Percentiles rank a stretch among this genome's conserved stretches.
Conservation (phyloP, 2,113 vertebrate genomes). For the Aix galericulata region DNA sequence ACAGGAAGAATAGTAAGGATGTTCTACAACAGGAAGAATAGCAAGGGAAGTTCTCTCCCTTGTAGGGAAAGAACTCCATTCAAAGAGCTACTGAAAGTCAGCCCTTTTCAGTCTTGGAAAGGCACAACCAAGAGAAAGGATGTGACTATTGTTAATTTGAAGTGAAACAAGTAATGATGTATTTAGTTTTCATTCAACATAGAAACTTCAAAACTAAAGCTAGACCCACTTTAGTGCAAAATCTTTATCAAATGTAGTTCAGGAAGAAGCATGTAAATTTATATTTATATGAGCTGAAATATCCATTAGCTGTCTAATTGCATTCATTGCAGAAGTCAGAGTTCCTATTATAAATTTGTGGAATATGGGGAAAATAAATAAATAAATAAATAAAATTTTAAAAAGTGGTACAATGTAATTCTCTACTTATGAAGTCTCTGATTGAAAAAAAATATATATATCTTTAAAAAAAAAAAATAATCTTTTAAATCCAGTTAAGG, state of each 20-base stretch:
- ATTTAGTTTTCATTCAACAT: not conserved
- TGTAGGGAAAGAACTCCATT: not conserved
- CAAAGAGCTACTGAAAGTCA: not conserved
- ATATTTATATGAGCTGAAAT: not conserved
- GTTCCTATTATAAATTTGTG: not conserved
- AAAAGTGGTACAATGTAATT: not conserved
- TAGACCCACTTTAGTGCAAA: not conserved
- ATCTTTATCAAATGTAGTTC: not conserved
- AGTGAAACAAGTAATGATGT: not conserved
- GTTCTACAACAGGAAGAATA: not conserved
- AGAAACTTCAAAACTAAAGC: not conserved
- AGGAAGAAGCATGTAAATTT: not conserved
- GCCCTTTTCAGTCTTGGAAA: not conserved
- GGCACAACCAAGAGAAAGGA: accelerated
- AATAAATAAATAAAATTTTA: not conserved
- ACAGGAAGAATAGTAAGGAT: not conserved
- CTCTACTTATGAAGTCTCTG: not conserved
- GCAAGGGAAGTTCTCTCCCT: not conserved
- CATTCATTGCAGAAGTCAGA: not conserved
- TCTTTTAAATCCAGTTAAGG: not conserved
- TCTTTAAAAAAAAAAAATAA: not conserved
- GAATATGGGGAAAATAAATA: not conserved
- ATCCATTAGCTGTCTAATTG: not conserved
- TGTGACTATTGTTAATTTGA: not conserved
- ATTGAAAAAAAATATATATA: not conserved